Evolutionary conservation across 2,113 vertebrate species (phyloP), one percentile per base, ranked within the genome.

Genomic region (Pachypanchax playfairii): DNA sequence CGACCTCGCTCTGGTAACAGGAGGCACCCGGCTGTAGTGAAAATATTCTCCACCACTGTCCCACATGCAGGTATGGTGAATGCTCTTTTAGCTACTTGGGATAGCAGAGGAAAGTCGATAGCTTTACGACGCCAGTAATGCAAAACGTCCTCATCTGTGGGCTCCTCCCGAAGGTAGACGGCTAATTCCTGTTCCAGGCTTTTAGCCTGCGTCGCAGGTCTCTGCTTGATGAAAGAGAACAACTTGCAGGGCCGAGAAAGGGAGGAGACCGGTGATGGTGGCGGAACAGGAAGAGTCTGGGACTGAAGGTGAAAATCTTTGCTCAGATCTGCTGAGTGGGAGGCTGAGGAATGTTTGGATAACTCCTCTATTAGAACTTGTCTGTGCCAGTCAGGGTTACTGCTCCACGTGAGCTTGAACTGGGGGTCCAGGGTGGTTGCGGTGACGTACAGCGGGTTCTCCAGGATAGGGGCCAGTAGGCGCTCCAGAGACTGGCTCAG

Each of bases 331-430:
- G 47, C 24, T 18, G 77, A 80, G 55, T 71, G 71, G 48, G 80
- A 79, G 38, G 78, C 67, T 36, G 75, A 56, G 22, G 85, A 86
- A 65, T 90, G 85, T 86, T 92, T 92, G 61, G 84, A 84, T 52
- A 93, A 68, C 68, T 93, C 92, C 51, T 91, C 88, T 55, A 92
- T 61, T 25, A 93, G 58, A 46, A 92, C 85, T 65, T 93, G 91
- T 75, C 79, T 87, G 80, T 93, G 92, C 91, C 91, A 91, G 49
- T 92, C 92, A 0, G 86, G 84, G 75, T 89, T 89, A 62, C 87
- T 92, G 87, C 92, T 93, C 92, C 92, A 93, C 2, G 92, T 90
- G n/a, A 93, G 90, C 67, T 93, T 93, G 69, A 93, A 93, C 85
- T 93, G 92, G 10, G 92, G 92, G 73, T 93, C 92, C 70, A 93